phyloP scores from a whole-genome alignment of 2,797 vertebrate genomes.

The Tenualosa thibaudeaui region DNA sequence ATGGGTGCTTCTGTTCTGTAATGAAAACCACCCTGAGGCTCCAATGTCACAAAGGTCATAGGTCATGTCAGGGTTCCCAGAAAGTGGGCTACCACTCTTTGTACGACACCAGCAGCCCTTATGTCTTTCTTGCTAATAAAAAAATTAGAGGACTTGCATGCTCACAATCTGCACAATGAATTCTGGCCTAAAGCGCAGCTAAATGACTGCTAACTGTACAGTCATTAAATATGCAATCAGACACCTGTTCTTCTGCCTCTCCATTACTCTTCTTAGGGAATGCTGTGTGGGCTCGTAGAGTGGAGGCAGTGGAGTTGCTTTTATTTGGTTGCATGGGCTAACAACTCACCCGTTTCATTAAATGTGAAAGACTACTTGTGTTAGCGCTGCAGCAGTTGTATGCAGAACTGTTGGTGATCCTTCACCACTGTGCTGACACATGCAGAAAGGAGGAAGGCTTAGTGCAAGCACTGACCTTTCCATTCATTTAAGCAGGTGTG shows the following conservation, averaged over 20 bases:
- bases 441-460: not conserved
- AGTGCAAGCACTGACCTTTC: not conserved
- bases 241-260: not conserved
- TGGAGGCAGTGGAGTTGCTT: not conserved
- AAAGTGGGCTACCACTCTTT: too few species aligned
- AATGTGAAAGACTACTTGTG: not conserved
- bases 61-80: not conserved
- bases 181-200: not conserved
- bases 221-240: constrained; percentile 11
- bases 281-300: not conserved
- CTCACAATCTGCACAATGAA: not conserved
- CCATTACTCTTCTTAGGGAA: not conserved
- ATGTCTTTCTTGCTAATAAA: not conserved
- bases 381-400: not conserved
- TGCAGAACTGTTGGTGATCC: not conserved
- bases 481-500: not conserved
- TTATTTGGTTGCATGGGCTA: not conserved
- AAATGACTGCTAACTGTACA: not conserved
- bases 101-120: not conserved
- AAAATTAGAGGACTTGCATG: not conserved
- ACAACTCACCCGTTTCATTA: not conserved
- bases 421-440: not conserved
- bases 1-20: not conserved
- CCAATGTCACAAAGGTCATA: not conserved
- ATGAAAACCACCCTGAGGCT: not conserved